Evolutionary conservation across 92 coral and sea anemone genomes (phyloP), one percentile per base, ranked within the genome.

Genomic region (Porites divaricata): DNA sequence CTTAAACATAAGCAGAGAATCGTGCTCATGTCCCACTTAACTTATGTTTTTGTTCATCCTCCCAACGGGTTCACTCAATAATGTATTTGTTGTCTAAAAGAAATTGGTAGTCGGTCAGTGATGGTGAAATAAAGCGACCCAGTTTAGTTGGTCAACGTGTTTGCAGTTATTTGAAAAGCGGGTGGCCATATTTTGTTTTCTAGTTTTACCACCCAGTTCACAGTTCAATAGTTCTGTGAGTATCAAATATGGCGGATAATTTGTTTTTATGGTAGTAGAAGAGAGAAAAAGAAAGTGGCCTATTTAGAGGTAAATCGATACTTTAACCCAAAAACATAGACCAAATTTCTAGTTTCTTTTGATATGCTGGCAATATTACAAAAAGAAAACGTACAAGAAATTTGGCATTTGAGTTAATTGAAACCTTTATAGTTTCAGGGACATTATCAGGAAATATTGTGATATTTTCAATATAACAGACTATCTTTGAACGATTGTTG

Each of bases 151-250:
- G 45, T 21, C 61, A 1, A 78, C 14, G 72, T 61, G 9, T 13
- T n/a, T 22, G 24, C 63, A 20, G 49, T 64, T 14, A 15, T 78
- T 78, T 78, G 15, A 53, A 25, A 26, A 35, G 72, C 85, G 22
- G 85, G 85, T 80, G 85, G 85, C 68, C 28, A 41, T 80, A 68
- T 57, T 80, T 57, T 52, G 66, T 69, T 45, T 26, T 22, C 56
- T 80, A 67, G 56, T 52, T 8, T 76, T 57, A 68, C 85, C 85
- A 80, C 85, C 85, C 45, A 23, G 62, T 62, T 45, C 83, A 64
- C 25, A 59, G 63, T 78, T 73, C 17, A 66, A 7, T 66, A n/a
- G 70, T 28, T 78, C 63, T 23, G 54, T 78, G 25, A 78, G 50
- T 63, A 58, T 65, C 72, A 65, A 78, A 78, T 56, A 78, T 78